phyloP scores from a whole-genome alignment of 2,888 invertebrate genomes.

The Drosophila planitibia region DNA sequence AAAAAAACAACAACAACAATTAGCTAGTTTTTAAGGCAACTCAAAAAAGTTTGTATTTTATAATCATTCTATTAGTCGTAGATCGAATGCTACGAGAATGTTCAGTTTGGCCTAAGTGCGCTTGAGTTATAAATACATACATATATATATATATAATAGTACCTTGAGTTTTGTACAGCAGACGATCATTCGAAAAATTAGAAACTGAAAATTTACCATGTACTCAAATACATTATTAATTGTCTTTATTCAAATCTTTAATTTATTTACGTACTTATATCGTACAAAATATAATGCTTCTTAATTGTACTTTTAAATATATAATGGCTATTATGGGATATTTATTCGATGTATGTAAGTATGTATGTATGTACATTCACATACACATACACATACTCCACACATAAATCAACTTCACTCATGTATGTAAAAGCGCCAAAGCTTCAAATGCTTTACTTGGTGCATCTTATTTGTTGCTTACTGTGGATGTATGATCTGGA shows the following conservation, averaged over 20 bases:
- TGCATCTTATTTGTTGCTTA: conserved; percentile 13
- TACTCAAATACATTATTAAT: conserved; percentile 71
- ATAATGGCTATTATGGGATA: conserved; percentile 52
- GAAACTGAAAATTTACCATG: conserved; percentile 73
- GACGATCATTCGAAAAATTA: conserved; percentile 63
- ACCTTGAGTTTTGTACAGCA: conserved; percentile 72
- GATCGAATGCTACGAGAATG: conserved; percentile 57
- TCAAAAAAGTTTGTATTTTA: conserved; percentile 78
- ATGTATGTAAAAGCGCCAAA: conserved; percentile 18
- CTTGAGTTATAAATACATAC: conserved; percentile 59
- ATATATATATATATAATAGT: conserved; percentile 44
- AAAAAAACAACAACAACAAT: conserved; percentile 44
- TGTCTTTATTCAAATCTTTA: conserved; percentile 63
- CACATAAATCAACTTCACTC: background rate
- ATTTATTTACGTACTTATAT: conserved; percentile 56
- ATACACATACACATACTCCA: conserved; percentile 2
- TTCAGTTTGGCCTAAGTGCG: conserved; percentile 66
- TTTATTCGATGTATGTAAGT: conserved; percentile 29
- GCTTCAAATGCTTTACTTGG: conserved; percentile 8
- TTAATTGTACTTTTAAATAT: conserved; percentile 54
- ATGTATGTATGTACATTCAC: conserved; percentile 3
- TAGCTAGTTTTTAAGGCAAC: conserved; percentile 67
- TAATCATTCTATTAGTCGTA: conserved; percentile 75
- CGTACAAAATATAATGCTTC: conserved; percentile 59
- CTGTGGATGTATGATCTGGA: conserved; percentile 26